Base-by-base conservation (phyloP, 2,888 invertebrate genomes). In the Scaptomyza reducta region DNA sequence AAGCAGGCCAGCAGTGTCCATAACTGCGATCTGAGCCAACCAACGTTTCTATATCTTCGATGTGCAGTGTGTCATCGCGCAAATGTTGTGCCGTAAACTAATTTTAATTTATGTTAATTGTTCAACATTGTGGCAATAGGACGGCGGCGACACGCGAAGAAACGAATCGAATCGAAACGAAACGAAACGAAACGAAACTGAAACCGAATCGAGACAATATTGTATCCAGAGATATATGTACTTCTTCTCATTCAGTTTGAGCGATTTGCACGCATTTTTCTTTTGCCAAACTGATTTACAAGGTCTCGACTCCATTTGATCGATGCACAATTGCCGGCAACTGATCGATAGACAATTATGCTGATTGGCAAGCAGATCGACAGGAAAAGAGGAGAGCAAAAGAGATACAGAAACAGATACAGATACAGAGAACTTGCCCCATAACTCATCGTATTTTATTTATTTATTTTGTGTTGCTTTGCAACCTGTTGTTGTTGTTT, bases 281-380 rank as follows among this genome's bases (percentile, higher is more conserved):
- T 40, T 85, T 74, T 77, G 71, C 50, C 60, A 54, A 66, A 70
- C 63, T 60, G 63, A 61, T 55, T 42, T 47, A 70, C 75, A 87
- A 86, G 83, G 83, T 83, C 74, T 64, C 18, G n/a, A 14, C 56
- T 57, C 65, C 63, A 66, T 69, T 80, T 89, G 85, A 90, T 88
- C 78, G 89, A 87, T 89, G 80, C 79, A 88, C 87, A 89, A 89
- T 88, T 84, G 89, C 70, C 67, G 70, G 76, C 85, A 85, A 85
- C 76, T 87, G 89, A 89, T 79, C 76, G 62, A 63, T 62, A 27
- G 63, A 35, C 61, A 74, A 74, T 78, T 79, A 78, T 77, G 69
- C 55, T 79, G 81, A 83, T 87, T 78, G 78, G 70, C 74, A 77
- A 72, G 41, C 65, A 40, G 60, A 63, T 68, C 57, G 60, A 46